A percentile compares a stretch with the other conserved stretches of the same genome.
Evolutionary conservation across 2,888 invertebrate genomes (phyloP).

Genomic region (Neoitamus cyanurus): DNA sequence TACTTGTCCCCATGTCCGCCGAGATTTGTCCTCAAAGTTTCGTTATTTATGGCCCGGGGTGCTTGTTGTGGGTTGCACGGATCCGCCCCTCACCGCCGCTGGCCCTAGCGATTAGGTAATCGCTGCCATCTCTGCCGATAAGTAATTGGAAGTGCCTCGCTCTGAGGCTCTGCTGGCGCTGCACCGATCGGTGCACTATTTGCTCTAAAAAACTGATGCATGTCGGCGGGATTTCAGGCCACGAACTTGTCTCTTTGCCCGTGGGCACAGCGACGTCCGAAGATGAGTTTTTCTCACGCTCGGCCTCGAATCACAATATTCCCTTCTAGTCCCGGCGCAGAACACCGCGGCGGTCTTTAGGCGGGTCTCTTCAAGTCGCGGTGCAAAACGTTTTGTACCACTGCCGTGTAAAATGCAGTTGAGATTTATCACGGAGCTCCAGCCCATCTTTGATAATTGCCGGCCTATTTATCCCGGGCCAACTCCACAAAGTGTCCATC

Average conservation of each 20-base stretch:
- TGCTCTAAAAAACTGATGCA: conserved; percentile 37
- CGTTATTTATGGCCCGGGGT: conserved; percentile 30
- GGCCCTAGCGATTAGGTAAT: conserved; percentile 21
- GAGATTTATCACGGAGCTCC: neutral
- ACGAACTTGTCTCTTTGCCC: conserved; percentile 38
- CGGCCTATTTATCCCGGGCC: neutral
- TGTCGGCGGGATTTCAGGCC: conserved; percentile 37
- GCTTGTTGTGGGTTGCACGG: conserved; percentile 23
- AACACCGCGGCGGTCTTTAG: neutral
- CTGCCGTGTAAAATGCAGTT: neutral
- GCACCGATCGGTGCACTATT: conserved; percentile 30
- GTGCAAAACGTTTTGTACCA: neutral
- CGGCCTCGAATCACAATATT: neutral
- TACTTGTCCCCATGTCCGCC: conserved; percentile 41
- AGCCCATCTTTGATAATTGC: conserved; percentile 18
- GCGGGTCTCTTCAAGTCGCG: neutral
- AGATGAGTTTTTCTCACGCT: conserved; percentile 43
- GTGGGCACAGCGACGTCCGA: neutral
- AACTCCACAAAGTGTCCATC: neutral
- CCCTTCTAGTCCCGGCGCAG: neutral
- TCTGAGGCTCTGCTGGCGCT: neutral
- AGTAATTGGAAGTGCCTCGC: conserved; percentile 31
- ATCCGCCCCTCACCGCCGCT: neutral
- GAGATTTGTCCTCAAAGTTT: conserved; percentile 42
- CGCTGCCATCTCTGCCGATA: conserved; percentile 4